Percentiles rank a stretch among this genome's conserved stretches.
Conservation (phyloP, 2,113 vertebrate genomes). For the Dendropsophus ebraccatus region DNA sequence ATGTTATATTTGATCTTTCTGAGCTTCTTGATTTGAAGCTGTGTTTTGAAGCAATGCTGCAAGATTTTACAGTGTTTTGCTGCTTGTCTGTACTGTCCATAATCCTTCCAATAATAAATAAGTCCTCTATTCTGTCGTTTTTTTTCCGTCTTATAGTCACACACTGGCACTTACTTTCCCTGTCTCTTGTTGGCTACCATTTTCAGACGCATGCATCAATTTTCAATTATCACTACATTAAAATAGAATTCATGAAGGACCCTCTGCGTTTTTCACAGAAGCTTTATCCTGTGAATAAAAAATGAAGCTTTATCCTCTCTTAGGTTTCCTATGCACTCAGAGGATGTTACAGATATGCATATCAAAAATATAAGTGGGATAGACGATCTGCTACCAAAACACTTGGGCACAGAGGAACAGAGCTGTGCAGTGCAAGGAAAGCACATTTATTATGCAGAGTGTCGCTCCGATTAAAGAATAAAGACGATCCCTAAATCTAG, state of each 20-base stretch:
- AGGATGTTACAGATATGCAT: slow-evolving; percentile 48
- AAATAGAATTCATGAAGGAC: slow-evolving; percentile 42
- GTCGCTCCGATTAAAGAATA: not conserved
- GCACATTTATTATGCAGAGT: slow-evolving; percentile 25
- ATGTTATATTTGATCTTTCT: slow-evolving; percentile 52
- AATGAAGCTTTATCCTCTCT: slow-evolving; percentile 23
- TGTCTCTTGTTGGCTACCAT: slow-evolving; percentile 5
- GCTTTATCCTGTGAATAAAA: slow-evolving; percentile 45
- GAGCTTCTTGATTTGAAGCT: slow-evolving; percentile 27
- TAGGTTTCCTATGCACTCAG: not conserved
- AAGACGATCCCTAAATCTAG: not conserved
- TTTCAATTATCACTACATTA: slow-evolving; percentile 47
- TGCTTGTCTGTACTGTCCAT: slow-evolving; percentile 4
- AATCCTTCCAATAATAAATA: slow-evolving; percentile 43
- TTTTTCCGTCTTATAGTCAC: not conserved
- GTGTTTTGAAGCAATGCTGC: slow-evolving; percentile 39
- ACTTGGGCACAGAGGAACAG: slow-evolving; percentile 4
- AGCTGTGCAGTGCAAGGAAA: not conserved
- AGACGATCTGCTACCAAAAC: slow-evolving; percentile 31
- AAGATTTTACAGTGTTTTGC: slow-evolving; percentile 29
- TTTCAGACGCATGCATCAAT: slow-evolving; percentile 29
- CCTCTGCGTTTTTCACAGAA: slow-evolving; percentile 3
- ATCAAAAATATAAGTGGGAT: slow-evolving; percentile 42
- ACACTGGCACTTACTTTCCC: not conserved
- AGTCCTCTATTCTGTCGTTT: not conserved